These are phyloP conservation scores for Thalassophryne amazonica DNA, from an alignment of 2,797 vertebrate species.

Conservation along the genomic window DNA sequence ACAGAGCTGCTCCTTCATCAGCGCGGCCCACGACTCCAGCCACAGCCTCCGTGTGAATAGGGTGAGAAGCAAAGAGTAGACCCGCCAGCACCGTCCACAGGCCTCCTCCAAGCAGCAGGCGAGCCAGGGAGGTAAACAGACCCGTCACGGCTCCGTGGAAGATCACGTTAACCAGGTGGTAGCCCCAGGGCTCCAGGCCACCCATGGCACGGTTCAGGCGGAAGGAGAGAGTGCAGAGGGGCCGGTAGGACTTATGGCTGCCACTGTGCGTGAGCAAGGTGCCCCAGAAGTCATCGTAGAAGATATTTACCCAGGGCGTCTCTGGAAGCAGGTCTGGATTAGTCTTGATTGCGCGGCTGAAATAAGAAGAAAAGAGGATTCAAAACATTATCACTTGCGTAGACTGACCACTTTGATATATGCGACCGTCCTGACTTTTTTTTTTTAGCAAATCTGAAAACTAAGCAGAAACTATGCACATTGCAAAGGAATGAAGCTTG, in stretches of 20 bases:
- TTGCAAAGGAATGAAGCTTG: constrained; percentile 22
- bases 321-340: constrained; percentile 98
- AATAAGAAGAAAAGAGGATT: constrained; percentile 44
- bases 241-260: constrained; percentile 98
- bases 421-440: too few species aligned
- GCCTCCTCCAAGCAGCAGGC: constrained; percentile 87
- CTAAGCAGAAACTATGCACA: constrained; percentile 39
- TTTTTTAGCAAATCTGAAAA: too few species aligned
- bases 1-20: constrained; percentile 92
- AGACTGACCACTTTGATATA: constrained; percentile 1
- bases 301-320: constrained; percentile 95
- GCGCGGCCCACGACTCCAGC: constrained; percentile 94
- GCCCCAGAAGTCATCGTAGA: constrained; percentile 99
- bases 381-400: background rate
- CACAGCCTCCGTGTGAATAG: constrained; percentile 95
- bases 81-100: constrained; percentile 92
- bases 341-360: constrained; percentile 98
- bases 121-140: constrained; percentile 90
- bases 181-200: constrained; percentile 94
- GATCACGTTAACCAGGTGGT: constrained; percentile 91
- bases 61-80: constrained; percentile 93
- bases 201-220: constrained; percentile 91
- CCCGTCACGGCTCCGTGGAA: constrained; percentile 89
- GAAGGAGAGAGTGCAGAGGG: constrained; percentile 96
- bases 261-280: constrained; percentile 97